Evolutionary conservation across 2,797 vertebrate genomes (phyloP).

Genomic region (Numenius phaeopus): DNA sequence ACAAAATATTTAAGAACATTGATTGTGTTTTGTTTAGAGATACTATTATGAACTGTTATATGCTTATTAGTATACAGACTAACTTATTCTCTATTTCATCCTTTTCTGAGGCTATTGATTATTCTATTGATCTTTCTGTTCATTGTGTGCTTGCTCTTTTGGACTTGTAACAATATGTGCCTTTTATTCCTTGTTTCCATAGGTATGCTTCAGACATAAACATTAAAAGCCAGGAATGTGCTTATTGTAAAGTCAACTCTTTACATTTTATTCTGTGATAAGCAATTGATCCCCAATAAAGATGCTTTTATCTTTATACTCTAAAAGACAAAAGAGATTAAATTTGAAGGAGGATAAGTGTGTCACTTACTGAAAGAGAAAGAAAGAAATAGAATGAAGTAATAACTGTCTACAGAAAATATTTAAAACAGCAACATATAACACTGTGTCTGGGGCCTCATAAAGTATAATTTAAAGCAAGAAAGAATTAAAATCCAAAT

Average conservation of each 20-base stretch:
- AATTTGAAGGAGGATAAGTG: background rate
- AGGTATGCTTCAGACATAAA: background rate
- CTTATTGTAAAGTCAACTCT: background rate
- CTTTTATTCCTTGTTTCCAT: conserved; percentile 18
- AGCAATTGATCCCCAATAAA: background rate
- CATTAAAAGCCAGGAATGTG: background rate
- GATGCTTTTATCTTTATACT: background rate
- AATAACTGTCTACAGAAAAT: background rate
- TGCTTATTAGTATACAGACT: conserved; percentile 35
- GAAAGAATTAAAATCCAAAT: background rate
- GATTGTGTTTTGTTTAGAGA: background rate
- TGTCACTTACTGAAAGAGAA: background rate
- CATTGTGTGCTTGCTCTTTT: conserved; percentile 40
- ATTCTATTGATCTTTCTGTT: conserved; percentile 31
- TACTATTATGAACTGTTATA: conserved; percentile 3
- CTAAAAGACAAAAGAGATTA: conserved; percentile 8
- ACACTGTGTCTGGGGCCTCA: background rate
- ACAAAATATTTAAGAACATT: background rate
- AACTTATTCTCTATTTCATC: conserved; percentile 22
- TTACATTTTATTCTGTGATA: background rate
- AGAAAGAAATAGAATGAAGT: background rate
- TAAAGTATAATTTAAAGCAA: background rate
- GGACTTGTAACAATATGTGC: background rate
- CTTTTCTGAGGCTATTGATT: conserved; percentile 58
- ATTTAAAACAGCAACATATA: background rate